phyloP scores from a whole-genome alignment of 2,113 vertebrate genomes.

The Ammodramus savannarum region DNA sequence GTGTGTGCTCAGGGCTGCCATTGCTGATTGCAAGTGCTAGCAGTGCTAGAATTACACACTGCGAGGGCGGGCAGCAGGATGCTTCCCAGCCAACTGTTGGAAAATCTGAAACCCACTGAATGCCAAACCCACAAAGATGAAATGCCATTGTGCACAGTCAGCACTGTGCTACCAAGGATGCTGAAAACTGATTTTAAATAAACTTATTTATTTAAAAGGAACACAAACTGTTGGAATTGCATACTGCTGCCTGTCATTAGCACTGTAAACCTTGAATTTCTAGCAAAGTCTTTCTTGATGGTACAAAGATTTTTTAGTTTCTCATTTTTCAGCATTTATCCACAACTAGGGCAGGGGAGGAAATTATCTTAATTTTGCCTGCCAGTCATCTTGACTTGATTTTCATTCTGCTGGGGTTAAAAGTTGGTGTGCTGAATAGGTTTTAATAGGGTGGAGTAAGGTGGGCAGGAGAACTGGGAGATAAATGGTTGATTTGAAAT shows the following conservation, averaged over 20 bases:
- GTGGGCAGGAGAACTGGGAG: background rate
- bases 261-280: background rate
- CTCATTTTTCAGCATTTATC: background rate
- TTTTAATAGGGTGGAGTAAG: background rate
- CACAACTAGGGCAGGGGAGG: background rate
- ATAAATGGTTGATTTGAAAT: background rate
- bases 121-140: background rate
- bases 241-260: background rate
- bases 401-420: background rate
- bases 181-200: background rate
- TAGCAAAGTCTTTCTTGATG: background rate
- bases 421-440: background rate
- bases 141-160: background rate
- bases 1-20: background rate
- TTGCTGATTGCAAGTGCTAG: background rate
- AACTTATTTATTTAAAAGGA: background rate
- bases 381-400: background rate
- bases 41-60: background rate
- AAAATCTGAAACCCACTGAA: background rate
- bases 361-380: background rate
- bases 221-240: background rate
- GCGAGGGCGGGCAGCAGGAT: background rate
- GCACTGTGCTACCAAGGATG: background rate
- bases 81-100: conserved; percentile 7
- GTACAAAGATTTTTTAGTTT: background rate